Conservation (phyloP, 1,140 invertebrate species). For the Bombus balteatus region DNA sequence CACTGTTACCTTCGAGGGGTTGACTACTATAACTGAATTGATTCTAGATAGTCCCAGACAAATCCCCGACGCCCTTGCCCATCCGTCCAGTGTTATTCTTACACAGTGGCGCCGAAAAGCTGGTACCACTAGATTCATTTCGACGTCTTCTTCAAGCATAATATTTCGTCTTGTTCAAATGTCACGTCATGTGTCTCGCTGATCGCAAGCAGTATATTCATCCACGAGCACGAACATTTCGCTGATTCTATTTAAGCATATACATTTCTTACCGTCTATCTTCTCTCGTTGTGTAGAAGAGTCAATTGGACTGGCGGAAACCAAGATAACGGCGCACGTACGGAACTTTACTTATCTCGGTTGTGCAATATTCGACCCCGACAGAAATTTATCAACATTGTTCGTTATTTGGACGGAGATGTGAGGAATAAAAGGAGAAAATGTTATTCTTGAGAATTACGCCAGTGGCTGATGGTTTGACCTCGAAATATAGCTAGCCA, state of each 20-base stretch:
- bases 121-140: constrained; percentile 24
- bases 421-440: neutral
- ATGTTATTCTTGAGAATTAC: constrained; percentile 41
- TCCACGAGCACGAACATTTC: neutral
- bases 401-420: neutral
- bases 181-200: neutral
- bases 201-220: neutral
- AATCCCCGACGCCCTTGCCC: constrained; percentile 67
- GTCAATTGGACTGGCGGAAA: neutral
- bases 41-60: constrained; percentile 74
- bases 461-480: constrained; percentile 12
- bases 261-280: neutral
- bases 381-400: neutral
- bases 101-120: constrained; percentile 49
- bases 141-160: neutral
- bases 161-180: neutral
- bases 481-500: constrained; percentile 7
- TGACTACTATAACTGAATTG: constrained; percentile 72
- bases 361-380: no score
- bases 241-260: no score
- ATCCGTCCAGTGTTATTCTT: constrained; percentile 61
- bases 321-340: no score
- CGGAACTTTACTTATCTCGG: neutral
- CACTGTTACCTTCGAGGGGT: constrained; percentile 52
- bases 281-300: neutral